Evolutionary conservation across 2,113 vertebrate species (phyloP).

Genomic region (Pyxicephalus adspersus): DNA sequence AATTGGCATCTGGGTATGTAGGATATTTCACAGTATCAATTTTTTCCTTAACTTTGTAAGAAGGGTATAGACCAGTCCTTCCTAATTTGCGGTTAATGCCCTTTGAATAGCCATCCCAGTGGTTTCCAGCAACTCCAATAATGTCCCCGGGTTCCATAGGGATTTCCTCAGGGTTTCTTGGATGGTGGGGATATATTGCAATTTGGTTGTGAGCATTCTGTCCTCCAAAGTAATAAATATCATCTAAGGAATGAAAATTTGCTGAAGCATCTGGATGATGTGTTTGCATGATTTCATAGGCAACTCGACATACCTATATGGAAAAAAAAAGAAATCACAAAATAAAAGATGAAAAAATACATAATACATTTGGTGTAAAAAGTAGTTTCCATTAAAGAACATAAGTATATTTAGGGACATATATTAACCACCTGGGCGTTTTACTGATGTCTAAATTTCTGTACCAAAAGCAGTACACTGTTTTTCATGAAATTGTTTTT

Average conservation of each 20-base stretch:
- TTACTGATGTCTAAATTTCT: too few species aligned
- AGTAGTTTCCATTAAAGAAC: too few species aligned
- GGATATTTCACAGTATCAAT: slow-evolving; percentile 97
- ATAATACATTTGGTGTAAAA: too few species aligned
- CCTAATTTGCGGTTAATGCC: slow-evolving; percentile 96
- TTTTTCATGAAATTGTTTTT: too few species aligned
- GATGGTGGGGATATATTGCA: slow-evolving; percentile 91
- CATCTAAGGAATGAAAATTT: slow-evolving; percentile 94
- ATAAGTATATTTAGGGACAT: too few species aligned
- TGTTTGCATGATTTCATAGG: slow-evolving; percentile 98
- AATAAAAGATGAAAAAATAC: neutral
- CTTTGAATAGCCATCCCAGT: slow-evolving; percentile 98
- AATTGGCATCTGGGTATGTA: slow-evolving; percentile 93
- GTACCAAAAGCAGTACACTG: too few species aligned
- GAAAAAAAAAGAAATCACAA: slow-evolving; percentile 30
- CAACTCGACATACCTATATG: slow-evolving; percentile 92
- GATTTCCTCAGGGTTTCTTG: slow-evolving; percentile 89
- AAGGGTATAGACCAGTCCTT: slow-evolving; percentile 95
- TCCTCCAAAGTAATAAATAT: slow-evolving; percentile 98
- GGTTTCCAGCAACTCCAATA: slow-evolving; percentile 96
- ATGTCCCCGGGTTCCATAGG: slow-evolving; percentile 94
- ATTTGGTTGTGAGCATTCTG: slow-evolving; percentile 98
- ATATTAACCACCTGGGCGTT: too few species aligned
- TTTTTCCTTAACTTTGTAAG: slow-evolving; percentile 98
- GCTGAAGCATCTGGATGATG: slow-evolving; percentile 95